phyloP scores from a whole-genome alignment of 1,140 invertebrate genomes.

The Apis dorsata region DNA sequence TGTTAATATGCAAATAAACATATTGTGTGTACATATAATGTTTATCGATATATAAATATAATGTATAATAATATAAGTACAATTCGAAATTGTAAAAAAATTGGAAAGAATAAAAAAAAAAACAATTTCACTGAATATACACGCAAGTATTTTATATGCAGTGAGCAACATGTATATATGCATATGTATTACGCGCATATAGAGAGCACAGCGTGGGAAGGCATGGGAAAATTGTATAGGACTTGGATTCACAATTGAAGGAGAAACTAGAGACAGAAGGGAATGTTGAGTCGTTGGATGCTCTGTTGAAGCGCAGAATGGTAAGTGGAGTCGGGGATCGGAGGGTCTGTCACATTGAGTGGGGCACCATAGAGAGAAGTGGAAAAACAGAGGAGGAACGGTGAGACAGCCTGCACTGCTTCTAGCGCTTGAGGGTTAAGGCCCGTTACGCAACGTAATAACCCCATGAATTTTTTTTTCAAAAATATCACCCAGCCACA shows the following conservation, averaged over 20 bases:
- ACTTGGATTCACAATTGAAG: slow-evolving; percentile 32
- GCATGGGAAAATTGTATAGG: slow-evolving; percentile 49
- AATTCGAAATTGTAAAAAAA: not conserved
- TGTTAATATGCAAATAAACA: not conserved
- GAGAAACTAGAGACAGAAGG: slow-evolving; percentile 55
- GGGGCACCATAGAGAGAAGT: not conserved
- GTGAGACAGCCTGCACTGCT: not conserved
- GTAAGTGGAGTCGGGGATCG: slow-evolving; percentile 39
- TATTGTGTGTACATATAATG: not conserved
- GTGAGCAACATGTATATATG: not conserved
- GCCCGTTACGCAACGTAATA: slow-evolving; percentile 63
- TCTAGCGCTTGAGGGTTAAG: slow-evolving; percentile 49
- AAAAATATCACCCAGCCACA: slow-evolving; percentile 25
- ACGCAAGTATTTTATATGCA: not conserved
- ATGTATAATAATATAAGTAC: not conserved
- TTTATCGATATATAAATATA: not conserved
- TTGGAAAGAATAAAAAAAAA: not conserved
- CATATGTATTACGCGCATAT: not conserved
- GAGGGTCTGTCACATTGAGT: slow-evolving; percentile 56
- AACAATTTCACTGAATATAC: not conserved
- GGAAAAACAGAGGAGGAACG: not conserved
- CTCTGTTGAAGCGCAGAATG: slow-evolving; percentile 57
- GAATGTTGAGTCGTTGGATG: slow-evolving; percentile 56
- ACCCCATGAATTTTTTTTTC: slow-evolving; percentile 40
- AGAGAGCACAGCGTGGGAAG: slow-evolving; percentile 46